phyloP scores from a whole-genome alignment of 23 tunicate species.

The Aplidium turbinatum region DNA sequence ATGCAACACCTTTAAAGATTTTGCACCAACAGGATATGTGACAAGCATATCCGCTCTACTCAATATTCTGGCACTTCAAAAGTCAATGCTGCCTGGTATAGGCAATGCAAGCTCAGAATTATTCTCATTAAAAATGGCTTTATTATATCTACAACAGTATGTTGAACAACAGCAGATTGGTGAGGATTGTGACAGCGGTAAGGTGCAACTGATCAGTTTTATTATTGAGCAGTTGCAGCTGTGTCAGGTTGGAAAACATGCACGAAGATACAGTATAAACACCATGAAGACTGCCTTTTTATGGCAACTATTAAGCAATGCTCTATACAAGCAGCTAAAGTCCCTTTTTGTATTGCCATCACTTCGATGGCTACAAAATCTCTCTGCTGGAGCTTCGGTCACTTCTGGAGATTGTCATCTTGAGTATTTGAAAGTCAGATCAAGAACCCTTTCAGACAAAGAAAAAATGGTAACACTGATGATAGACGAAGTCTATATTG shows the following conservation, averaged over 20 bases:
- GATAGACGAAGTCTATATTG: slow-evolving; percentile 28
- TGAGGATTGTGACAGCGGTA: background rate
- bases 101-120: background rate
- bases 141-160: background rate
- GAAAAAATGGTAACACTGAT: slow-evolving; percentile 22
- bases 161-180: background rate
- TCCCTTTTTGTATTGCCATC: slow-evolving; percentile 13
- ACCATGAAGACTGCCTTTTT: background rate
- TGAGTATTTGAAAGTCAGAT: background rate
- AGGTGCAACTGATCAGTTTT: background rate
- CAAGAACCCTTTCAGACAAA: slow-evolving; percentile 1
- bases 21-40: background rate
- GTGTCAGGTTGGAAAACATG: background rate
- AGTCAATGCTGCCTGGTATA: background rate
- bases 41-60: background rate
- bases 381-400: slow-evolving; percentile 3
- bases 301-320: background rate
- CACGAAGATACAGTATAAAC: background rate
- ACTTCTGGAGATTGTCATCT: slow-evolving; percentile 11
- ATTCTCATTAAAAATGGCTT: background rate
- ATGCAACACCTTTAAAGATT: background rate
- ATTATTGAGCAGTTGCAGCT: background rate
- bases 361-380: slow-evolving; percentile 5
- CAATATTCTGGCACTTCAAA: background rate
- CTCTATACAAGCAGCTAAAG: background rate